Percentiles rank a stretch among this genome's conserved stretches.
phyloP scores from a whole-genome alignment of 2,797 vertebrate species.

The Meriones psammophilus region DNA sequence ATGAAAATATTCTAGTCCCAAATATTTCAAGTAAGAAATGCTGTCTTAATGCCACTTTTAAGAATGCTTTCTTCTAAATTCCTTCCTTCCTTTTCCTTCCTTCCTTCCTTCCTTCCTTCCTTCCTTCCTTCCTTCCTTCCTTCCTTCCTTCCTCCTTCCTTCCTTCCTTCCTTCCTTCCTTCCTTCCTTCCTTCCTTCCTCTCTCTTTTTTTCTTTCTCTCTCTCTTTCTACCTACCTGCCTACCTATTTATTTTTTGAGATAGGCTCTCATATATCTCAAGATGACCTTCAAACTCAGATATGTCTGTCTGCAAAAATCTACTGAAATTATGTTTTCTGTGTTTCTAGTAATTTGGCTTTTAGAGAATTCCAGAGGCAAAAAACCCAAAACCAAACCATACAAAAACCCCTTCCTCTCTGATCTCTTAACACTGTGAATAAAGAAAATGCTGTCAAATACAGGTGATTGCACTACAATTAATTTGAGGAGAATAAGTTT shows the following conservation, averaged over 20 bases:
- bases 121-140: too few relatives aligned
- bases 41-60: not conserved
- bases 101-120: too few relatives aligned
- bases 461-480: not conserved
- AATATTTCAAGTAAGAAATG: not conserved
- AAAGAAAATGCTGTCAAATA: not conserved
- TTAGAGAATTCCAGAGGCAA: not conserved
- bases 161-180: too few relatives aligned
- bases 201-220: too few relatives aligned
- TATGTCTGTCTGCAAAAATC: conserved; percentile 39
- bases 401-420: not conserved
- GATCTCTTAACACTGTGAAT: not conserved
- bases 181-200: too few relatives aligned
- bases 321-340: conserved; percentile 11
- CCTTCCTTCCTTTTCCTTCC: too few relatives aligned
- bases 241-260: not conserved
- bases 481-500: conserved; percentile 20
- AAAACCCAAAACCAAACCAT: not conserved
- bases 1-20: not conserved
- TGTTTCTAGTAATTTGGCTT: not conserved
- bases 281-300: not conserved
- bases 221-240: too few relatives aligned
- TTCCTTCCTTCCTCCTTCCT: too few relatives aligned
- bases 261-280: not conserved
- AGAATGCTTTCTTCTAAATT: not conserved